Percentiles rank a stretch among this genome's conserved stretches.
These are phyloP conservation scores for Helicoverpa zea DNA, from an alignment of 1,140 invertebrate genomes.

Conservation along the genomic window DNA sequence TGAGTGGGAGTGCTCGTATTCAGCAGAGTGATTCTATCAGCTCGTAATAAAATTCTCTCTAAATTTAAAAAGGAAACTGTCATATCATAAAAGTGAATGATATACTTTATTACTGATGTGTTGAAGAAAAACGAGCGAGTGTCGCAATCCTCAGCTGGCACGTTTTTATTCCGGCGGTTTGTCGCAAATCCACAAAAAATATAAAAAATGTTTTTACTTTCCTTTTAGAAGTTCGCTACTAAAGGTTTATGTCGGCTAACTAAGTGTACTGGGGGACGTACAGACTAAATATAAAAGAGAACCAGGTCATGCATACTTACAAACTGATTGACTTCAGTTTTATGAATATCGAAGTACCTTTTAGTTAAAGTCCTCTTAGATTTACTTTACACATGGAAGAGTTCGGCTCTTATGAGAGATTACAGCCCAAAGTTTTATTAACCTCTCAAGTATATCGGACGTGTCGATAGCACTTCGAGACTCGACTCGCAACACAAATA, in stretches of 20 bases:
- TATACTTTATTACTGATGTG: slow-evolving; percentile 3
- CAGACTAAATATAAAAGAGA: background rate
- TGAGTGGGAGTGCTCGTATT: too few relatives aligned
- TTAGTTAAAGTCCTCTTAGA: background rate
- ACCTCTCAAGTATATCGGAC: slow-evolving; percentile 6
- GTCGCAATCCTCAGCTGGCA: background rate
- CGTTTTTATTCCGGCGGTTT: slow-evolving; percentile 2
- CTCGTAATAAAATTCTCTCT: too few relatives aligned
- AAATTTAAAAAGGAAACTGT: background rate
- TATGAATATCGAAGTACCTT: background rate
- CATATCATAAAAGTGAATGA: slow-evolving; percentile 4
- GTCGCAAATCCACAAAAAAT: background rate
- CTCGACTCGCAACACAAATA: background rate
- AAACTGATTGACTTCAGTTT: background rate
- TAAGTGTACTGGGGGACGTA: background rate
- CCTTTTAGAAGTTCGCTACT: background rate
- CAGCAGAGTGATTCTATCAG: too few relatives aligned
- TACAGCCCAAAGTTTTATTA: slow-evolving; percentile 13
- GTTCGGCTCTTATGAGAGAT: slow-evolving; percentile 21
- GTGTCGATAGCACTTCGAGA: background rate
- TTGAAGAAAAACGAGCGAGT: slow-evolving; percentile 11
- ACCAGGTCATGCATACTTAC: background rate
- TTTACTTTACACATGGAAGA: background rate
- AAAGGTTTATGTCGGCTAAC: background rate
- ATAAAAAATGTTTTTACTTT: slow-evolving; percentile 3